Evolutionary conservation across 2,888 invertebrate genomes (phyloP).

Genomic region (Hemaris fuciformis): DNA sequence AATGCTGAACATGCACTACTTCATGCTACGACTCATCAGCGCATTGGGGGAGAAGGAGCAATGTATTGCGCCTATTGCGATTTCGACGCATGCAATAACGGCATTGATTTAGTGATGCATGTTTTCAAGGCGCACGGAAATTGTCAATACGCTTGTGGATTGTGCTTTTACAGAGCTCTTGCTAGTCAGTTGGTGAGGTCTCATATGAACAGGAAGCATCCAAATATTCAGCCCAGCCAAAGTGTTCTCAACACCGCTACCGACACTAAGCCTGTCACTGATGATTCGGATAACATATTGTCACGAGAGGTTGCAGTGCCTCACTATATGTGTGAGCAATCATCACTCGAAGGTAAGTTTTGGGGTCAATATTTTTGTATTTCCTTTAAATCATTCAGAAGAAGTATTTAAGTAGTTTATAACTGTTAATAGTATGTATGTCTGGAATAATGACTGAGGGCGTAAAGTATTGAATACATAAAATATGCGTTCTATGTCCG

Average conservation of each 20-base stretch:
- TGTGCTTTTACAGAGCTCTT: conserved; percentile 86
- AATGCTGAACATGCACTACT: conserved; percentile 57
- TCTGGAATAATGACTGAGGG: too few relatives aligned
- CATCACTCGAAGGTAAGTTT: conserved; percentile 37
- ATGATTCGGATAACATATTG: conserved; percentile 37
- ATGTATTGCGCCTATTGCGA: conserved; percentile 82
- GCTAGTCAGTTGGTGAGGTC: conserved; percentile 82
- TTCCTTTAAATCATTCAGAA: too few relatives aligned
- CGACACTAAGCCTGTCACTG: conserved; percentile 28
- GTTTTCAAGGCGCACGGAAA: conserved; percentile 82
- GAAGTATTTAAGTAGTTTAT: too few relatives aligned
- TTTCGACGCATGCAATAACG: conserved; percentile 53
- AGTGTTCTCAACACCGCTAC: conserved; percentile 40
- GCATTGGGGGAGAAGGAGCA: conserved; percentile 61
- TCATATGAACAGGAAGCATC: conserved; percentile 75
- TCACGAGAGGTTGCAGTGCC: conserved; percentile 58
- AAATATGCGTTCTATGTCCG: too few relatives aligned
- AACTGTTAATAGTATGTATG: too few relatives aligned
- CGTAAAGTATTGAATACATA: too few relatives aligned
- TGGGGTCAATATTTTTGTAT: too few relatives aligned
- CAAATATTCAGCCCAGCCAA: conserved; percentile 24
- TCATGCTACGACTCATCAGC: conserved; percentile 65
- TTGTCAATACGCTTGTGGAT: conserved; percentile 83
- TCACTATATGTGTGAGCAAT: conserved; percentile 52
- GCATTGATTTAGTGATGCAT: conserved; percentile 78